Evolutionary conservation across 2,113 vertebrate genomes (phyloP).

Genomic region (Paralichthys olivaceus): DNA sequence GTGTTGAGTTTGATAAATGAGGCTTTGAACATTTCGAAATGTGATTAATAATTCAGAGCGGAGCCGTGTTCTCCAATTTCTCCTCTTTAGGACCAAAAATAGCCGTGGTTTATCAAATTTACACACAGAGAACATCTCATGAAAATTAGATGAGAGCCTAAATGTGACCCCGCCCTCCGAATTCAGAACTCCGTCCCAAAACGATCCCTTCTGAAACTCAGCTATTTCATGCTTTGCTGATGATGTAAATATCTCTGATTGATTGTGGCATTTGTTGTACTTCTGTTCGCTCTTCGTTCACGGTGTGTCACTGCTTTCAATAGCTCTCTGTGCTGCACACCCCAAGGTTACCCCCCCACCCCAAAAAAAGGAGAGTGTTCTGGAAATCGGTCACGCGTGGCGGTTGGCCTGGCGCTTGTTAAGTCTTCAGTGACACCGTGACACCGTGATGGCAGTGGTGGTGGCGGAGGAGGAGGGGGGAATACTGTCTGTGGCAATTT

Average conservation of each 20-base stretch:
- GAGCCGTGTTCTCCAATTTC: not conserved
- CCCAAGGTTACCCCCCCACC: constrained; percentile 27
- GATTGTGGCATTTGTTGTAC: not conserved
- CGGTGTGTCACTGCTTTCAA: not conserved
- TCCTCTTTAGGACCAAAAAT: constrained; percentile 4
- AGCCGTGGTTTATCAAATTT: constrained; percentile 18
- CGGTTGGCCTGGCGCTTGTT: constrained; percentile 1
- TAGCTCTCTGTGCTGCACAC: not conserved
- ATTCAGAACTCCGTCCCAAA: not conserved
- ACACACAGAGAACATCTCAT: not conserved
- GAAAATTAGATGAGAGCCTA: not conserved
- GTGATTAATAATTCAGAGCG: constrained; percentile 24
- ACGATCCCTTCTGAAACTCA: not conserved
- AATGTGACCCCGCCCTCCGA: not conserved
- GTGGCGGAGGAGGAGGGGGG: too few relatives aligned
- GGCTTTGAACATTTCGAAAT: too few relatives aligned
- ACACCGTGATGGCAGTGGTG: too few relatives aligned
- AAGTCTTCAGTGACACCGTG: not conserved
- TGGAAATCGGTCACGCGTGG: constrained; percentile 35
- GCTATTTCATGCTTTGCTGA: not conserved
- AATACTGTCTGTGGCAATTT: too few relatives aligned
- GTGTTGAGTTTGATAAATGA: not conserved
- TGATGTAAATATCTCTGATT: not conserved
- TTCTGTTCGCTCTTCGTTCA: not conserved
- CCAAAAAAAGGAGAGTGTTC: not conserved